These are phyloP conservation scores for Numida meleagris DNA, from an alignment of 2,113 vertebrate genomes.

Conservation along the genomic window DNA sequence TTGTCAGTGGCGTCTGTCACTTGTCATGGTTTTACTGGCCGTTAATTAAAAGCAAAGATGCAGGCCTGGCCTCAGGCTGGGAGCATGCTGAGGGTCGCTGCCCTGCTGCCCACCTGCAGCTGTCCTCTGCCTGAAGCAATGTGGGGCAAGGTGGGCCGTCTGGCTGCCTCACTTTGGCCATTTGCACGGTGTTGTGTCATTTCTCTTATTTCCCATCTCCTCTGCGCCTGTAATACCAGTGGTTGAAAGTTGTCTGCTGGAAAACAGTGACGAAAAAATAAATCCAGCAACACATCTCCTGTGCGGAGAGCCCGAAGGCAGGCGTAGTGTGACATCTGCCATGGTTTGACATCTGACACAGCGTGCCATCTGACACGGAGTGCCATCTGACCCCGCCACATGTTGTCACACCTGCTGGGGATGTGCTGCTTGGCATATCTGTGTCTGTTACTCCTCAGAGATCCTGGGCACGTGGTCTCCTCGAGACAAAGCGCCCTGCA, in stretches of 20 bases:
- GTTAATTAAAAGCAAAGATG: not conserved
- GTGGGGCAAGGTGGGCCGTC: not conserved
- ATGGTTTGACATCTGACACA: not conserved
- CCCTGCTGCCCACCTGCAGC: not conserved
- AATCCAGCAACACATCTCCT: too few relatives aligned
- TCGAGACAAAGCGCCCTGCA: not conserved
- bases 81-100: too few relatives aligned
- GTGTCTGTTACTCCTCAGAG: not conserved
- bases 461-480: not conserved
- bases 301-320: not conserved
- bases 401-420: not conserved
- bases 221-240: not conserved
- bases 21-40: not conserved
- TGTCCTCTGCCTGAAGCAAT: not conserved
- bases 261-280: not conserved
- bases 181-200: accelerated
- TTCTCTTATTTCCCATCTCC: not conserved
- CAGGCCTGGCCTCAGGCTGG: accelerated
- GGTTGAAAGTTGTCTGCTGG: not conserved
- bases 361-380: too few relatives aligned
- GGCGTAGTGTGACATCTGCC: not conserved
- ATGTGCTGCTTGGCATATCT: not conserved
- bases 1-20: accelerated
- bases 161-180: too few relatives aligned
- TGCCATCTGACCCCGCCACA: not conserved